Evolutionary conservation across 2,797 vertebrate species (phyloP).

Genomic region (Glyptemys insculpta): DNA sequence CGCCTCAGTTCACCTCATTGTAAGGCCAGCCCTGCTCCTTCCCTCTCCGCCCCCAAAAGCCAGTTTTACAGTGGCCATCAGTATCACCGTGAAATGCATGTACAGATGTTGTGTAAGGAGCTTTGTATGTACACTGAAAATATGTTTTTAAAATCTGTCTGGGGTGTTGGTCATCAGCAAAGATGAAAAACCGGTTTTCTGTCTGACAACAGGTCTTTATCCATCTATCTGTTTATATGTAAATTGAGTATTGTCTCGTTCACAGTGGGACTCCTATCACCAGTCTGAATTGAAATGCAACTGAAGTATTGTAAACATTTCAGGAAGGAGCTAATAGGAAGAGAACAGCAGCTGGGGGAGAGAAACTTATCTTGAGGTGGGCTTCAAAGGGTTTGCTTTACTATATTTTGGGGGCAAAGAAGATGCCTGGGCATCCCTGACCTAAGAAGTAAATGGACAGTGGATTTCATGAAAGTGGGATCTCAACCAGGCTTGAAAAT

Average conservation of each 20-base stretch:
- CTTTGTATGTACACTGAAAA: not conserved
- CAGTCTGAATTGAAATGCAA: not conserved
- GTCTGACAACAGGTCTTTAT: no score
- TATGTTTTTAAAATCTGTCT: not conserved
- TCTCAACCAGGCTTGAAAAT: not conserved
- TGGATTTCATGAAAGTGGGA: not conserved
- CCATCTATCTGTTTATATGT: no score
- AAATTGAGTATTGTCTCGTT: not conserved
- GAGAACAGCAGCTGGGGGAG: not conserved
- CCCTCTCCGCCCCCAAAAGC: not conserved
- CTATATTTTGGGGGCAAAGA: not conserved
- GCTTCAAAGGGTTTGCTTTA: not conserved
- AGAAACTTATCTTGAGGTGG: not conserved
- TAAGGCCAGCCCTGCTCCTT: no score
- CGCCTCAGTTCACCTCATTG: no score
- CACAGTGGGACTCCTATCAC: not conserved
- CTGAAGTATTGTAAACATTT: not conserved
- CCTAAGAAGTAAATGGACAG: not conserved
- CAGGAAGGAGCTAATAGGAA: not conserved
- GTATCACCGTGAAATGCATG: not conserved
- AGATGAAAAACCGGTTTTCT: not conserved
- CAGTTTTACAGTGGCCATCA: not conserved
- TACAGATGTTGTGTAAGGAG: not conserved
- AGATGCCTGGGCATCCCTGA: not conserved
- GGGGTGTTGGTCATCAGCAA: not conserved